Base-by-base conservation (phyloP, 2,113 vertebrate genomes). In the Sander vitreus region DNA sequence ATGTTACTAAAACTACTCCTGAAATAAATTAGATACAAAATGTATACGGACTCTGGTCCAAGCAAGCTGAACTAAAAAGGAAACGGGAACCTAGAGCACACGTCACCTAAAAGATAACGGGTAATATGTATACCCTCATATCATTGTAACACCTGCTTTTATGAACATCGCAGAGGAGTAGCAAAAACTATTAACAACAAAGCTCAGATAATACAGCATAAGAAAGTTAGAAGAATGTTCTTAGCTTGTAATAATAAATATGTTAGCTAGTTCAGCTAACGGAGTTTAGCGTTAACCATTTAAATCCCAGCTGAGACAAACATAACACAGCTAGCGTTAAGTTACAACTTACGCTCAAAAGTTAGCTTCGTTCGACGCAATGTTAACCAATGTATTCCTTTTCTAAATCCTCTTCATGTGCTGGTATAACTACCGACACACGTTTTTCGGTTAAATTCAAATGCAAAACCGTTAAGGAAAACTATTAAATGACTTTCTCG, bases 231-330 rank as follows among this genome's bases (percentile, higher is more conserved):
- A 23, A 18, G 12, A 27, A 57, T 23, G 13, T 15, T 14, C 23
- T 45, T 7, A 27, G 33, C 73, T 59, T 54, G 11, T 53, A 39
- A 78, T 63, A 23, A 21, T 30, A 65, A 76, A 71, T 27, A 76
- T 70, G 8, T 86, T 80, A 91, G 85, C 89, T 69, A 10, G 11
- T 47, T 30, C 2, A 23, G 91, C 91, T 93, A 90, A 84, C 83
- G 87, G 81, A 76, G 71, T 85, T 76, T 21, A 47, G 81, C 58
- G 77, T 87, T 89, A 91, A 83, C 90, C 87, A 21, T 90, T 93
- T 90, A 89, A 91, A 93, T 72, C 90, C 88, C 90, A 68, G 80
- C 85, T 48, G 71, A 73, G 4, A 30, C 58, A n/a, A 70, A 80
- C 51, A 50, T 4, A 63, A 27, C 43, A 63, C 30, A 16, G 69